Evolutionary conservation across 2,888 invertebrate species (phyloP).

Genomic region (Cremastinae sp.): DNA sequence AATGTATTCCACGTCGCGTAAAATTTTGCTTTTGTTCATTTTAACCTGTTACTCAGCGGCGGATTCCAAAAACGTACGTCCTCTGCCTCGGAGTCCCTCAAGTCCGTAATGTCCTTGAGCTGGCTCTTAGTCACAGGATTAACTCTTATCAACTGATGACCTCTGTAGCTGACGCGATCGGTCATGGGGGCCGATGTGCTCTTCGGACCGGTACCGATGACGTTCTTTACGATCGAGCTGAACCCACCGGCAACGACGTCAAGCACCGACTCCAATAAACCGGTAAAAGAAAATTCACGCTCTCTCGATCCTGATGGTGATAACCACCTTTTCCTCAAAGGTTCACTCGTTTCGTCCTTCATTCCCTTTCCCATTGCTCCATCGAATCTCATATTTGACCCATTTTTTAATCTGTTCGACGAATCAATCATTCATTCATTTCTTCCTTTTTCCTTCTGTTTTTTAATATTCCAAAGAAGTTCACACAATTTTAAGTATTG

Average conservation of each 20-base stretch:
- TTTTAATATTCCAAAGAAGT: too few relatives aligned
- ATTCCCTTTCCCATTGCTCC: not conserved
- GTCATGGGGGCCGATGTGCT: constrained; percentile 55
- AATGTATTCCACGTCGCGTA: too few relatives aligned
- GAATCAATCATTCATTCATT: too few relatives aligned
- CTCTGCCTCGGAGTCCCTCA: constrained; percentile 80
- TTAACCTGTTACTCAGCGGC: constrained; percentile 80
- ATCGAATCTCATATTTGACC: too few relatives aligned
- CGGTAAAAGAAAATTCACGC: constrained; percentile 70
- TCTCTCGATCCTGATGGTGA: constrained; percentile 45
- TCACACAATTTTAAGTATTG: too few relatives aligned
- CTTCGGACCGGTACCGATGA: constrained; percentile 71
- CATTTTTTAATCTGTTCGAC: too few relatives aligned
- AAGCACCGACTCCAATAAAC: constrained; percentile 72
- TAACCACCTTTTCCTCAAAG: too few relatives aligned
- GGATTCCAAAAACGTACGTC: constrained; percentile 84
- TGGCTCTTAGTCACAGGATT: constrained; percentile 80
- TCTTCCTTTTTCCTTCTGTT: too few relatives aligned
- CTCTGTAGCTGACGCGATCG: constrained; percentile 80
- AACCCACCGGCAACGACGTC: constrained; percentile 70
- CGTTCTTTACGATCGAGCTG: constrained; percentile 69
- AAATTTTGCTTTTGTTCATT: too few relatives aligned
- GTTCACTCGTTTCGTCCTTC: too few relatives aligned
- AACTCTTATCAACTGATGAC: constrained; percentile 82
- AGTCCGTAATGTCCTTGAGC: constrained; percentile 79